A percentile compares a stretch with the other conserved stretches of the same genome.
Evolutionary conservation across 2,113 vertebrate genomes (phyloP).

Genomic region (Petrocephalus microphthalmus): DNA sequence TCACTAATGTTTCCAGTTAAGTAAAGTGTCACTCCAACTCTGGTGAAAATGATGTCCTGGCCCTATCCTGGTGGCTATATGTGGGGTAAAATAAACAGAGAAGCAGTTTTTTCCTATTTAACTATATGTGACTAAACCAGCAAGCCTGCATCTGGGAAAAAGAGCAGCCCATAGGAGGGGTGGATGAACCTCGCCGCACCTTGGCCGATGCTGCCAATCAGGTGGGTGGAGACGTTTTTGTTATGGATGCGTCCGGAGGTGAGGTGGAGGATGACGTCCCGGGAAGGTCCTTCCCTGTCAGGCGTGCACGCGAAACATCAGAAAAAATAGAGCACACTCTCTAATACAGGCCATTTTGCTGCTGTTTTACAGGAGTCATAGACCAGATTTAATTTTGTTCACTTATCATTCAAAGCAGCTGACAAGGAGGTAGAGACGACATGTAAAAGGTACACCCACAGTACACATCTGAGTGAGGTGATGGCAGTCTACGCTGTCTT

Average conservation of each 20-base stretch:
- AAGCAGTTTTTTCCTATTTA: not conserved
- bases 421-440: not conserved
- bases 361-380: not conserved
- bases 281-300: conserved; percentile 67
- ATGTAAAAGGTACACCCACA: not conserved
- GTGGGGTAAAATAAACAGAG: not conserved
- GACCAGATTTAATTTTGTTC: not conserved
- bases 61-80: not conserved
- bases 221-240: conserved; percentile 95
- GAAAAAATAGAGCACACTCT: not conserved
- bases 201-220: conserved; percentile 85
- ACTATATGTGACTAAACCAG: not conserved
- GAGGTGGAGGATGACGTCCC: conserved; percentile 81
- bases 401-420: not conserved
- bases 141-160: not conserved
- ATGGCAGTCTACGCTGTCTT: not conserved
- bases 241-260: conserved; percentile 95
- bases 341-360: not conserved
- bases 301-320: not conserved
- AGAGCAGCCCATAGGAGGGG: not conserved
- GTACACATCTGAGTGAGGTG: not conserved
- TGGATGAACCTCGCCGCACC: conserved; percentile 39
- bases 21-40: not conserved
- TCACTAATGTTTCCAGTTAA: not conserved
- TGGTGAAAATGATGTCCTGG: not conserved